Evolutionary conservation across 2,113 vertebrate genomes (phyloP).

Genomic region (Sporophila hypoxantha): DNA sequence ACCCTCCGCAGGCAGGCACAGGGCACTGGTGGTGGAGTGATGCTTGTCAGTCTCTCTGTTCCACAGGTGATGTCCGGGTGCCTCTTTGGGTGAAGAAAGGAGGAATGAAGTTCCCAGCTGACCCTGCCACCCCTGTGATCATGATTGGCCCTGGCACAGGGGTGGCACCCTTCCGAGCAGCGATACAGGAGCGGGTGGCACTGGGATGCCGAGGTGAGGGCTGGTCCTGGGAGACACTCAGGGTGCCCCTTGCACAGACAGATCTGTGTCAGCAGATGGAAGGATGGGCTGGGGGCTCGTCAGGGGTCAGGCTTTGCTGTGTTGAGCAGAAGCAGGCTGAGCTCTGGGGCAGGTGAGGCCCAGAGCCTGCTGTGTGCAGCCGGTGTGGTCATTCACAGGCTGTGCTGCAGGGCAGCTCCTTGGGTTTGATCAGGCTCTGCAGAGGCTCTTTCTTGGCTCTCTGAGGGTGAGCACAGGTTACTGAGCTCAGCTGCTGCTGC

Average conservation of each 20-base stretch:
- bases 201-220: slow-evolving; percentile 72
- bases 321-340: background rate
- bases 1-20: fast-evolving
- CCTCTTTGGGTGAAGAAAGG: slow-evolving; percentile 91
- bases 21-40: background rate
- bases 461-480: background rate
- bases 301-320: background rate
- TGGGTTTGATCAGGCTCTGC: background rate
- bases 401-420: background rate
- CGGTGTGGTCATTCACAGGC: background rate
- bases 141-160: slow-evolving; percentile 96
- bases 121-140: slow-evolving; percentile 71
- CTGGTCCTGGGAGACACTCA: fast-evolving
- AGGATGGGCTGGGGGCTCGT: background rate
- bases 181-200: slow-evolving; percentile 80
- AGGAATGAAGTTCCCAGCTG: slow-evolving; percentile 76
- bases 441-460: background rate
- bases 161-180: slow-evolving; percentile 91
- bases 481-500: background rate
- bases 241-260: background rate
- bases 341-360: background rate
- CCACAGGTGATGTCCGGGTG: slow-evolving; percentile 71
- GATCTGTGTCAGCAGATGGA: background rate
- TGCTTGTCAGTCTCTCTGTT: background rate
- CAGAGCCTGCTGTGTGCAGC: background rate